Base-by-base conservation (phyloP, 2,113 vertebrate genomes). In the Alexandromys fortis region DNA sequence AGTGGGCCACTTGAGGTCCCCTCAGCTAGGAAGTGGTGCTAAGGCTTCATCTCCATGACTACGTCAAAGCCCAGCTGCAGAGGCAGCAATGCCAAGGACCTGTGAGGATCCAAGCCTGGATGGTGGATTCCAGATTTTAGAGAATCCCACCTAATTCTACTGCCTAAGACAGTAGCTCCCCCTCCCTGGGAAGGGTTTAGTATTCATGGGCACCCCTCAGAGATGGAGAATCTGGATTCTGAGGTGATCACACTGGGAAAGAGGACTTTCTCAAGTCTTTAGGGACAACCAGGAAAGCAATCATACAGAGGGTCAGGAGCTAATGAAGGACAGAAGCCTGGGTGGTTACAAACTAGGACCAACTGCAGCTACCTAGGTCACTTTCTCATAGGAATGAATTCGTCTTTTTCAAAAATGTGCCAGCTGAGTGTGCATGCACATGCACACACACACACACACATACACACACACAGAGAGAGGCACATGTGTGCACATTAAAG, bases 251-350 rank as follows among this genome's bases (percentile, higher is more conserved):
- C 14, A 19, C 63, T 35, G 21, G 52, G n/a, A 22, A 45, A 35
- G 38, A 22, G 24, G 26, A 19, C 38, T 8, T 3, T 55, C 89
- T 47, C 65, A 3, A 4, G 14, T 42, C 77, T 92, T 30, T 14
- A 3, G 76, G 45, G 26, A 16, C 70, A 5, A 1, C 35, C 21
- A 28, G 83, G 72, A 63, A 76, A 65, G 4, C 38, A 72, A 19
- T 47, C 0, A 0, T 35, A 52, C 38, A 5, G 0, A 19, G 24
- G 52, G 22, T 0, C n/a, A 3, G 82, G 68, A 61, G 38, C 19
- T 63, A 22, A 33, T 45, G 14, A 73, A 42, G 10, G 16, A 26
- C 2, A 9, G 10, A 52, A 58, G 13, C 75, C 1, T 3, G 28
- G 5, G 24, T 7, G 2, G 3, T 13, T 22, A 17, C 33, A 9